These are phyloP conservation scores for Tiliacea citrago DNA, from an alignment of 2,888 invertebrate genomes.

Conservation along the genomic window DNA sequence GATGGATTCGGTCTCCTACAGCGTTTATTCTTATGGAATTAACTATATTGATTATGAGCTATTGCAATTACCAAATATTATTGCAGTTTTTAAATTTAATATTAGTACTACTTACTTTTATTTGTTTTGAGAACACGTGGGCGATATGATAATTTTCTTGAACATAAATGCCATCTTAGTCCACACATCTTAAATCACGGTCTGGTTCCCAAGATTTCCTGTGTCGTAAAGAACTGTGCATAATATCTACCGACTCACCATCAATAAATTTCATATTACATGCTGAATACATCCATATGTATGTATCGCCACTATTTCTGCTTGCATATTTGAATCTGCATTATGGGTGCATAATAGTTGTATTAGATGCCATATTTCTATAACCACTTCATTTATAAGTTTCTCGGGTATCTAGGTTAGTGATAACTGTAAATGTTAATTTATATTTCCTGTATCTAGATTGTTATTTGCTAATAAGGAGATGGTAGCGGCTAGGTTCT, in stretches of 20 bases:
- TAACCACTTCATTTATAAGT: constrained; percentile 55
- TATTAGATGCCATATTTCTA: constrained; percentile 64
- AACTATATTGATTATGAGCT: constrained; percentile 12
- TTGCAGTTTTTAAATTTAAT: constrained; percentile 29
- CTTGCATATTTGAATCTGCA: constrained; percentile 74
- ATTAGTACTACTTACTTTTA: constrained; percentile 45
- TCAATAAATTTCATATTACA: constrained; percentile 64
- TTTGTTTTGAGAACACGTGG: constrained; percentile 47
- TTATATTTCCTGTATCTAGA: constrained; percentile 52
- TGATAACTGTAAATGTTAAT: constrained; percentile 30
- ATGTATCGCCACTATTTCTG: constrained; percentile 66
- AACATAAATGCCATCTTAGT: constrained; percentile 29
- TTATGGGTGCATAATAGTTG: constrained; percentile 66
- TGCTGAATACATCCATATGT: constrained; percentile 61
- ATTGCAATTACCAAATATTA: constrained; percentile 33
- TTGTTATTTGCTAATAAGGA: constrained; percentile 26
- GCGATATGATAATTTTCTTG: constrained; percentile 56
- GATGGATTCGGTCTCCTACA: neutral
- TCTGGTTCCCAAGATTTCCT: constrained; percentile 64
- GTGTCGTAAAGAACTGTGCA: constrained; percentile 60
- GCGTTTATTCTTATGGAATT: neutral
- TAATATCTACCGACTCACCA: constrained; percentile 55
- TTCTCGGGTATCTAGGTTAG: constrained; percentile 32
- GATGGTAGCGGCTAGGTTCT: neutral
- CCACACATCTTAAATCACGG: constrained; percentile 60